A percentile compares a stretch with the other conserved stretches of the same genome.
Evolutionary conservation across 30 jellyfish, hydroid and myxozoan species (phyloP).

Genomic region (Pseudorhiza aurosa): DNA sequence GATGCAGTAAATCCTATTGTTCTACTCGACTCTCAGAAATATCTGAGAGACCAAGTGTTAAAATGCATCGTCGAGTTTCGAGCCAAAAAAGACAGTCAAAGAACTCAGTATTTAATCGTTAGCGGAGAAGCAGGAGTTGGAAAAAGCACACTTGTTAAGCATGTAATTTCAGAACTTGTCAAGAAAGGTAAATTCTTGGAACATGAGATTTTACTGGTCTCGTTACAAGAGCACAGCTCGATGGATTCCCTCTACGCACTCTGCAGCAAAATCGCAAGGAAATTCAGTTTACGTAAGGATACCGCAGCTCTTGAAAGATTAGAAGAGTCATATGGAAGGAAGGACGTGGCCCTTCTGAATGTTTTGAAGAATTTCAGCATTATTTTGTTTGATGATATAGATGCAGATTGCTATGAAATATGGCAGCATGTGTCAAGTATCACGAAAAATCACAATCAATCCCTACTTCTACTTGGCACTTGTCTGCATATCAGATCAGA

Average conservation of each 20-base stretch:
- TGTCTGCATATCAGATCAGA: background rate
- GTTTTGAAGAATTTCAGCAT: conserved; percentile 5
- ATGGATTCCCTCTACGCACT: conserved; percentile 6
- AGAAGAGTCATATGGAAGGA: conserved; percentile 16
- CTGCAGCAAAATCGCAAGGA: conserved; percentile 24
- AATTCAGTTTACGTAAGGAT: conserved; percentile 14
- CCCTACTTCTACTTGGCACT: conserved; percentile 1
- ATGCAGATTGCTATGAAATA: conserved; percentile 29
- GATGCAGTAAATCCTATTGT: background rate
- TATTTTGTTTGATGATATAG: conserved; percentile 30
- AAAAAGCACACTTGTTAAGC: conserved; percentile 7
- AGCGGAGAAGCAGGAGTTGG: conserved; percentile 16
- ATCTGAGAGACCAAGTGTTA: background rate
- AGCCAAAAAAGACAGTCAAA: background rate
- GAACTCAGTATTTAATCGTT: background rate
- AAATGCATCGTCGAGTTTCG: background rate
- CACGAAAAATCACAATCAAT: background rate
- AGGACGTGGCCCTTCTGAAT: conserved; percentile 16
- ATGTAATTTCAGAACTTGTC: background rate
- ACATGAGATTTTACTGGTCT: background rate
- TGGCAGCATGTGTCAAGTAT: conserved; percentile 1
- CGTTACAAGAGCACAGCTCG: conserved; percentile 15
- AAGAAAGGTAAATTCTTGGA: background rate
- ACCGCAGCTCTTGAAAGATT: conserved; percentile 43
- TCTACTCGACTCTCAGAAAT: background rate